phyloP scores from a whole-genome alignment of 2,888 invertebrate genomes.

The Stegana nigrithorax region DNA sequence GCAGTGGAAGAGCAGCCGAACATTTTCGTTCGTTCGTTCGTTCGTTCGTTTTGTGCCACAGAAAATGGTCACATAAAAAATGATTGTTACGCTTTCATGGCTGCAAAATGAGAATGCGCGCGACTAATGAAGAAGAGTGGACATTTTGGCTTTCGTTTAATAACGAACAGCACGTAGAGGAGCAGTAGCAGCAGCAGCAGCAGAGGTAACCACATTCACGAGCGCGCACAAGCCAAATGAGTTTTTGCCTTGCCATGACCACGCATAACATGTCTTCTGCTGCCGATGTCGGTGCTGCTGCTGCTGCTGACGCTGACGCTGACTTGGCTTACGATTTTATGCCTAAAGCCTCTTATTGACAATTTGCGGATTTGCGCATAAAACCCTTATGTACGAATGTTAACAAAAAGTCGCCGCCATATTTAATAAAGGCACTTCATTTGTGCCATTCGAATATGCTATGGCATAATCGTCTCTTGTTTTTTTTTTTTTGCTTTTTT shows the following conservation, averaged over 20 bases:
- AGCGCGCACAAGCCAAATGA: no score
- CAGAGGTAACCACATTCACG: no score
- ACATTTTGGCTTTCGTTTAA: constrained; percentile 41
- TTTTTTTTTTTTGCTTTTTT: neutral
- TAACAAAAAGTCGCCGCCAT: constrained; percentile 14
- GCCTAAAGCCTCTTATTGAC: constrained; percentile 51
- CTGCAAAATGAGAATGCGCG: constrained; percentile 22
- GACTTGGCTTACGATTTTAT: neutral
- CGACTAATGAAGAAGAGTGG: constrained; percentile 54
- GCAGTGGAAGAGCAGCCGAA: no score
- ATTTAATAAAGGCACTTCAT: constrained; percentile 55
- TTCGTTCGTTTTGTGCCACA: constrained; percentile 23
- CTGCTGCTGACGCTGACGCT: no score
- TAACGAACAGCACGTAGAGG: neutral
- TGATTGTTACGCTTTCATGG: constrained; percentile 42
- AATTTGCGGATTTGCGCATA: constrained; percentile 58
- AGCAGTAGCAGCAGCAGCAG: neutral
- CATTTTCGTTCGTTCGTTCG: neutral
- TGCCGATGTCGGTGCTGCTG: no score
- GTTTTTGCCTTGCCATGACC: no score
- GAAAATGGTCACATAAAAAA: constrained; percentile 56
- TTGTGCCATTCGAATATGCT: no score
- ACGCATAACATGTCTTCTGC: no score
- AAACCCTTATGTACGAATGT: constrained; percentile 50
- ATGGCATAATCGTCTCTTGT: no score